Percentiles rank a stretch among this genome's conserved stretches.
Evolutionary conservation across 1,140 invertebrate genomes (phyloP).

Genomic region (Neotoxoptera formosana): DNA sequence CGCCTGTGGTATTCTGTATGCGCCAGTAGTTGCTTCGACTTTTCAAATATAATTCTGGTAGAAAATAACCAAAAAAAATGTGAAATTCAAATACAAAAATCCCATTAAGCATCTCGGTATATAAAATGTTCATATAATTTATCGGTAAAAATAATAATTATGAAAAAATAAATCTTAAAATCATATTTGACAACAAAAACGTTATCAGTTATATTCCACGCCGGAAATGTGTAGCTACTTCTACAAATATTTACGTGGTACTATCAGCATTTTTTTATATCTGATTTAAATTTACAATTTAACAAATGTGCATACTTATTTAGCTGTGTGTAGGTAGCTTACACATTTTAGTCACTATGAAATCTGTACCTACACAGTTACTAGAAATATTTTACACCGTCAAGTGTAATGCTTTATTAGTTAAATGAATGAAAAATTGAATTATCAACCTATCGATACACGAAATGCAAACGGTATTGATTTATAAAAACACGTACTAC

Average conservation of each 20-base stretch:
- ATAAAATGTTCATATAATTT: background rate
- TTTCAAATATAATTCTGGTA: background rate
- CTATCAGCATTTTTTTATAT: background rate
- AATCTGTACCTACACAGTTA: background rate
- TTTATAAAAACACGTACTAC: background rate
- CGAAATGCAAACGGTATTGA: background rate
- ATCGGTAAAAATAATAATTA: background rate
- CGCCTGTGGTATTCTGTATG: background rate
- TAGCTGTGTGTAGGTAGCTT: background rate
- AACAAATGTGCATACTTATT: background rate
- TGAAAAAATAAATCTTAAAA: conserved; percentile 10
- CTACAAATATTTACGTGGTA: background rate
- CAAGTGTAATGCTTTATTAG: background rate
- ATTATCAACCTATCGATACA: background rate
- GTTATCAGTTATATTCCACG: background rate
- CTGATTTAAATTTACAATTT: background rate
- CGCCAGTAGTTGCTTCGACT: background rate
- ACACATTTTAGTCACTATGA: background rate
- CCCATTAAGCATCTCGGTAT: background rate
- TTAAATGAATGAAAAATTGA: background rate
- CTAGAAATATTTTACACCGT: background rate
- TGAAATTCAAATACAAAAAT: background rate
- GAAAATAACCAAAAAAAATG: background rate
- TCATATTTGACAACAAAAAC: background rate
- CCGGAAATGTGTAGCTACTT: background rate